phyloP scores from a whole-genome alignment of 1,140 invertebrate genomes.

The Hyles vespertilio region DNA sequence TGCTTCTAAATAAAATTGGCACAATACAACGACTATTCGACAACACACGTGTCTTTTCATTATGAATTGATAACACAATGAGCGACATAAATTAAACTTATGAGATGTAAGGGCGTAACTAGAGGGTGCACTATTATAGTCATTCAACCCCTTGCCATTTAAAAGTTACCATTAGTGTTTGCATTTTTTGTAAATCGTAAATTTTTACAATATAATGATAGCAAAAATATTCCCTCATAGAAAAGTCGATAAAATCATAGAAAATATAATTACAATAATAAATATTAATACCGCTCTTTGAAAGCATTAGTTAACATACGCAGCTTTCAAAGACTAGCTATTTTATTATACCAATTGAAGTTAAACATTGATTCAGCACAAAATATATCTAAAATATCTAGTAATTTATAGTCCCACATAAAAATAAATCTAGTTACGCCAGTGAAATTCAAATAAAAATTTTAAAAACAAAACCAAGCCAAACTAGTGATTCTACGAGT shows the following conservation, averaged over 20 bases:
- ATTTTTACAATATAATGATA: too few species aligned
- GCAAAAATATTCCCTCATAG: too few species aligned
- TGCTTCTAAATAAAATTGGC: constrained; percentile 2
- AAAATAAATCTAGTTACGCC: constrained; percentile 18
- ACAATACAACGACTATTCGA: not conserved
- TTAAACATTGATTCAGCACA: too few species aligned
- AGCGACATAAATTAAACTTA: not conserved
- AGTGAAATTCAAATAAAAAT: constrained; percentile 35
- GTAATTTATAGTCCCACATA: constrained; percentile 10
- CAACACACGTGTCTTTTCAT: not conserved
- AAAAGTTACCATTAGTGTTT: too few species aligned
- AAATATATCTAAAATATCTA: too few species aligned
- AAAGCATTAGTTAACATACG: too few species aligned
- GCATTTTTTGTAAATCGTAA: not conserved
- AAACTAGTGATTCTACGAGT: constrained; percentile 59
- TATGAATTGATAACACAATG: constrained; percentile 5
- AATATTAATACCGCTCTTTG: too few species aligned
- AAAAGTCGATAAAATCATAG: too few species aligned
- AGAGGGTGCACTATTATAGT: not conserved
- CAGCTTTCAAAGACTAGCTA: too few species aligned
- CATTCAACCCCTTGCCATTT: not conserved
- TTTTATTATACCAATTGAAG: too few species aligned
- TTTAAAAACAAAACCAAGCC: constrained; percentile 34
- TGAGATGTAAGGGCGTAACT: not conserved
- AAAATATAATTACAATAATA: too few species aligned